A percentile compares a stretch with the other conserved stretches of the same genome.
Evolutionary conservation across 2,113 vertebrate genomes (phyloP).

Genomic region (Cyrtonyx montezumae): DNA sequence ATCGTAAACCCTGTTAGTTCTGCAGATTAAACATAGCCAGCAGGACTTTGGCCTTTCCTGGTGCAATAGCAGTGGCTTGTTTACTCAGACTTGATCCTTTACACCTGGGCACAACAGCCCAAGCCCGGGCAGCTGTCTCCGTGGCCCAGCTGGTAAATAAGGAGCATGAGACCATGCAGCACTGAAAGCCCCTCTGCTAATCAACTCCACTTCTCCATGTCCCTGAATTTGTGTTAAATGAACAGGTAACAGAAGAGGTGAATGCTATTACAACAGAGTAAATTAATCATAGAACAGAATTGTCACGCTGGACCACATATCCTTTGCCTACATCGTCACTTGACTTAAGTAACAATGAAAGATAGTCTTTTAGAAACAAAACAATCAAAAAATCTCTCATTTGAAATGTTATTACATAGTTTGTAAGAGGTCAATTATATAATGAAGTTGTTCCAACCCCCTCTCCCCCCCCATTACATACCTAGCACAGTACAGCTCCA

Average conservation of each 20-base stretch:
- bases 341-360: not conserved
- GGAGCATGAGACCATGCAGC: accelerated
- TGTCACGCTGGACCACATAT: not conserved
- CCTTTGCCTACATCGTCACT: not conserved
- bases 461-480: not conserved
- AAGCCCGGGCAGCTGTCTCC: not conserved
- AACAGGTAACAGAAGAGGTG: not conserved
- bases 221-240: not conserved
- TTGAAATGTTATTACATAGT: not conserved
- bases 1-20: not conserved
- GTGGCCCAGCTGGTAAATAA: not conserved
- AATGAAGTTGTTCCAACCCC: too few relatives aligned
- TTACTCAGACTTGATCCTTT: not conserved
- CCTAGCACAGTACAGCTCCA: not conserved
- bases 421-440: not conserved
- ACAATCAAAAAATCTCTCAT: not conserved
- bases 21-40: not conserved
- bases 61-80: not conserved
- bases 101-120: not conserved
- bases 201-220: not conserved
- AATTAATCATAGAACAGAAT: not conserved
- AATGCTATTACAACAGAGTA: not conserved
- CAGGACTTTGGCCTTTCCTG: not conserved
- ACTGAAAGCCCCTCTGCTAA: not conserved
- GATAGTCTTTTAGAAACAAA: not conserved